These are phyloP conservation scores for Oreochromis aureus DNA, from an alignment of 2,113 vertebrate species.

Conservation along the genomic window DNA sequence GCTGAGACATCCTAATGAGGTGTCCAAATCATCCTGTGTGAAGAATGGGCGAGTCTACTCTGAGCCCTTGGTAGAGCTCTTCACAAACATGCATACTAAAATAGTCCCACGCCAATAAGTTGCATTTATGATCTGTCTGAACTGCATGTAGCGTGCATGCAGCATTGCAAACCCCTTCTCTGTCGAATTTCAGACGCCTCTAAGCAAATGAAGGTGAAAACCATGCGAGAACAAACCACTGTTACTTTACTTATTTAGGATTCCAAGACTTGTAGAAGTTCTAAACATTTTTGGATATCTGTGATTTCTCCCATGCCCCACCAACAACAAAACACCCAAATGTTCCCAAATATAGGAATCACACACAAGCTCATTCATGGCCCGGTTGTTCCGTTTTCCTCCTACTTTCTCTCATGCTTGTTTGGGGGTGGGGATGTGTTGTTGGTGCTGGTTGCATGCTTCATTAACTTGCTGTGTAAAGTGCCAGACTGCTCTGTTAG, in stretches of 20 bases:
- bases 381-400: not conserved
- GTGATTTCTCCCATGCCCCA: not conserved
- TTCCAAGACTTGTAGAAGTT: not conserved
- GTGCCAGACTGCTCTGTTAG: not conserved
- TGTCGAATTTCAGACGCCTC: not conserved
- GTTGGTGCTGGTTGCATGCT: not conserved
- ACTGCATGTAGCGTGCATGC: not conserved
- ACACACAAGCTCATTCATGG: not conserved
- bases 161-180: not conserved
- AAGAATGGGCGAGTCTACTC: not conserved
- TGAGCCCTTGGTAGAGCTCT: not conserved
- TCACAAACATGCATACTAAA: not conserved
- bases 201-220: not conserved
- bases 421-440: not conserved
- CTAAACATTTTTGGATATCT: not conserved
- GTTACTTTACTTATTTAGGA: not conserved
- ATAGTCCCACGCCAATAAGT: accelerated
- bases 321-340: not conserved
- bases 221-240: not conserved
- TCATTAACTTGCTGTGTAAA: constrained; percentile 1
- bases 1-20: not conserved
- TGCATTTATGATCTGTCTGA: not conserved
- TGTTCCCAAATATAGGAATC: not conserved
- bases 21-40: not conserved
- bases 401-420: not conserved